phyloP scores from a whole-genome alignment of 2,797 vertebrate genomes.

The Lophius americanus region DNA sequence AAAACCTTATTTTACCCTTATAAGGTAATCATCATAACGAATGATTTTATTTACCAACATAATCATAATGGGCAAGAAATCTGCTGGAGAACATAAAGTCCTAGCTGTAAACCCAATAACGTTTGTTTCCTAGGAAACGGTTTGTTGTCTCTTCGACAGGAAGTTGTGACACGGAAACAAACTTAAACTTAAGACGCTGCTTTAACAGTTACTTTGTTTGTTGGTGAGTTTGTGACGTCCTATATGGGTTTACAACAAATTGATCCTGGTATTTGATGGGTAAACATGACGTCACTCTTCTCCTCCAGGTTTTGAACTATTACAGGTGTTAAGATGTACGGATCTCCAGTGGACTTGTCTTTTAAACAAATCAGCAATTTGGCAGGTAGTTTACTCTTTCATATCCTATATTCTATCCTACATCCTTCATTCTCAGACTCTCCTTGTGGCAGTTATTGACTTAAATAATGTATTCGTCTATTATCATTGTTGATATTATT shows the following conservation, averaged over 20 bases:
- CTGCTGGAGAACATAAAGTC: too few species aligned
- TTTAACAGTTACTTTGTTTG: background rate
- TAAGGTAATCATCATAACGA: background rate
- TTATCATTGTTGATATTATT: too few species aligned
- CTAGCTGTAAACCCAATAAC: constrained; percentile 37
- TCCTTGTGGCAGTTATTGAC: background rate
- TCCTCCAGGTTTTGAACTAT: constrained; percentile 17
- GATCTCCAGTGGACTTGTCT: constrained; percentile 86
- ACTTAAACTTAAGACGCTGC: background rate
- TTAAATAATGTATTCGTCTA: background rate
- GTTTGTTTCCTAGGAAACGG: constrained; percentile 45
- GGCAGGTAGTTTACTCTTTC: constrained; percentile 41
- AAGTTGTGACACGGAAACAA: background rate
- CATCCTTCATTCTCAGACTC: too few species aligned
- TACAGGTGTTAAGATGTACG: constrained; percentile 62
- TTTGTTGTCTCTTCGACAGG: constrained; percentile 18
- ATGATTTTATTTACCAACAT: background rate
- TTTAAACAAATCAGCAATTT: constrained; percentile 81
- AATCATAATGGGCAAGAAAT: background rate
- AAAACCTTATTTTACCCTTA: too few species aligned
- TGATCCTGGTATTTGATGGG: background rate
- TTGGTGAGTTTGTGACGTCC: background rate
- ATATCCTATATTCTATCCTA: background rate
- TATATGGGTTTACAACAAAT: background rate
- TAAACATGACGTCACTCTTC: constrained; percentile 7